A percentile compares a stretch with the other conserved stretches of the same genome.
These are phyloP conservation scores for Opisthograptis luteolata DNA, from an alignment of 2,888 invertebrate species.

Conservation along the genomic window DNA sequence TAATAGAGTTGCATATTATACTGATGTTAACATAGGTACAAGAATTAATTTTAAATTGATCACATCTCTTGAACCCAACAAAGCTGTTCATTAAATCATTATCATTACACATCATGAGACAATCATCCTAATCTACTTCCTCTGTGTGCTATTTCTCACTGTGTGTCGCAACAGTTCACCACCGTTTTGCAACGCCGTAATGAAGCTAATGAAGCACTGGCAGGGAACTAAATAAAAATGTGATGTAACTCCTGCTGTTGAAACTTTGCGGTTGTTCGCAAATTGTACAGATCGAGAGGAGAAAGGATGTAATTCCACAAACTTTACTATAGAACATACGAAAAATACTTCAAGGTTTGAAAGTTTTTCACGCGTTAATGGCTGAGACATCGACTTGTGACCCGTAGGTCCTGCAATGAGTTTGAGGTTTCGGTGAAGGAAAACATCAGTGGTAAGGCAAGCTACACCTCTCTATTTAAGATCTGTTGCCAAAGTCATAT, in stretches of 20 bases:
- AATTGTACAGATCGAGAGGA: conserved; percentile 36
- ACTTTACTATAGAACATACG: not conserved
- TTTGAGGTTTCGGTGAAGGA: no score
- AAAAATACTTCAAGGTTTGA: not conserved
- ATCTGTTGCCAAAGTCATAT: no score
- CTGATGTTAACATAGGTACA: no score
- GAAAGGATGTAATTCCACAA: conserved; percentile 24
- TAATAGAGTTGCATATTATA: no score
- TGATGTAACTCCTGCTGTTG: conserved; percentile 57
- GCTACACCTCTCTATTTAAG: no score
- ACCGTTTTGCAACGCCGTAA: conserved; percentile 59
- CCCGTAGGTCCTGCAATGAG: no score
- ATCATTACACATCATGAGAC: conserved; percentile 17
- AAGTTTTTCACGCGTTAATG: not conserved
- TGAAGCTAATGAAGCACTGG: conserved; percentile 65
- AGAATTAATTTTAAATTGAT: not conserved
- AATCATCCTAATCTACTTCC: conserved; percentile 22
- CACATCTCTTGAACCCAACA: not conserved
- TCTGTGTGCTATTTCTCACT: conserved; percentile 42
- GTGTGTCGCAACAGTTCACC: conserved; percentile 57
- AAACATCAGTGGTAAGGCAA: no score
- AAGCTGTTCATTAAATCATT: conserved; percentile 8
- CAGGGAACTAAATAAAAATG: conserved; percentile 58
- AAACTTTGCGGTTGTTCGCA: conserved; percentile 44
- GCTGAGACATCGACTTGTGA: no score